Conservation (phyloP, 2,888 invertebrate genomes). For the Marronus borbonicus region DNA sequence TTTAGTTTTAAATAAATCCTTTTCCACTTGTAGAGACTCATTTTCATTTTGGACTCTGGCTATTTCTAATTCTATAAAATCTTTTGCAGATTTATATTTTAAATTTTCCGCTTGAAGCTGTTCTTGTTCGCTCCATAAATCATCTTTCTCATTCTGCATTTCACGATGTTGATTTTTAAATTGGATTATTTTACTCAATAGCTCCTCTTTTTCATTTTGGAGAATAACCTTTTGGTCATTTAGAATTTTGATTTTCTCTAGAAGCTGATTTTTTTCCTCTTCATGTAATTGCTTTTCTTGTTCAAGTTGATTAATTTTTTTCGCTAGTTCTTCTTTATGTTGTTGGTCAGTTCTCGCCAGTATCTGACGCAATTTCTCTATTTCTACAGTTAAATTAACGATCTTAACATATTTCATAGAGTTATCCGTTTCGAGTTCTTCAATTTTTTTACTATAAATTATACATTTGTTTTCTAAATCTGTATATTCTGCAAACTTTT, state of each 20-base stretch:
- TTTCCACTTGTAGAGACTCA: conserved; percentile 16
- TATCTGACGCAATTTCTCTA: conserved; percentile 36
- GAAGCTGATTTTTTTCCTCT: conserved; percentile 5
- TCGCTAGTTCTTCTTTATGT: conserved; percentile 22
- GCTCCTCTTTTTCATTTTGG: conserved; percentile 29
- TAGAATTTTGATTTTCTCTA: conserved; percentile 18
- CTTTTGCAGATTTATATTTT: conserved; percentile 9
- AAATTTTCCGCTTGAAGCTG: conserved; percentile 22
- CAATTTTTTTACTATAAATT: conserved; percentile 8
- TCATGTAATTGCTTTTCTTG: conserved; percentile 26
- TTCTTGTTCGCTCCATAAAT: conserved; percentile 22
- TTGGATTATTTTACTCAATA: conserved; percentile 36
- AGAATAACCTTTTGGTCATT: conserved; percentile 14
- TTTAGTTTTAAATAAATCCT: conserved; percentile 18
- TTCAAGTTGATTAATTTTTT: conserved; percentile 32
- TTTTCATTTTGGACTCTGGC: conserved; percentile 17
- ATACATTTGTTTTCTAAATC: conserved; percentile 26
- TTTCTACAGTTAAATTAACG: conserved; percentile 43
- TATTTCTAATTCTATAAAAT: conserved; percentile 19
- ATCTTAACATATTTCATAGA: conserved; percentile 46
- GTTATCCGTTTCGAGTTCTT: conserved; percentile 41
- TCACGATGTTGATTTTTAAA: conserved; percentile 8
- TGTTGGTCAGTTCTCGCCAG: conserved; percentile 19
- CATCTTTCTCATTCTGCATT: conserved; percentile 21
- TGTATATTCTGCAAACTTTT: conserved; percentile 20